A percentile compares a stretch with the other conserved stretches of the same genome.
phyloP scores from a whole-genome alignment of 2,888 invertebrate genomes.

The Rhaphigaster nebulosa region DNA sequence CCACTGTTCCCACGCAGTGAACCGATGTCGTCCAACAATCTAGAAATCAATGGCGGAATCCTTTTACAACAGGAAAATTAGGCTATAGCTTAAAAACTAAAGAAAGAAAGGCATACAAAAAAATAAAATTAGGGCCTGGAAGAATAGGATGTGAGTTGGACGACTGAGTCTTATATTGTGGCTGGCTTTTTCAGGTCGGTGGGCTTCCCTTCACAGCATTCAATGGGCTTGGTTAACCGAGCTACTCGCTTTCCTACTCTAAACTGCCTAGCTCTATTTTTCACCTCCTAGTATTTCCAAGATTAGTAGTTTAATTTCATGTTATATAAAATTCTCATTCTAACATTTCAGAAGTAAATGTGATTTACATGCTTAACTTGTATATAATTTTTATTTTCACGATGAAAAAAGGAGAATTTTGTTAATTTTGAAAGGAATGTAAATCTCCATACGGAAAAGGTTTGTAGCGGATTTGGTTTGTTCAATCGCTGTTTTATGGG shows the following conservation, averaged over 20 bases:
- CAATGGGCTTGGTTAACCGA: neutral
- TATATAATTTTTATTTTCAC: neutral
- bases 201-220: neutral
- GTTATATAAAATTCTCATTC: neutral
- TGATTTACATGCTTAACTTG: accelerated
- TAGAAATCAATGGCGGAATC: neutral
- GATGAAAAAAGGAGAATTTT: neutral
- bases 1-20: too few species aligned
- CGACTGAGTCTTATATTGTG: neutral
- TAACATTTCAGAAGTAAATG: neutral
- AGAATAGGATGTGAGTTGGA: constrained; percentile 26
- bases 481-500: constrained; percentile 28
- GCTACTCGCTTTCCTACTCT: neutral
- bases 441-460: neutral
- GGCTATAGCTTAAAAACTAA: neutral
- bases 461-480: neutral
- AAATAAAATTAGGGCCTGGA: neutral
- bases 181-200: constrained; percentile 15
- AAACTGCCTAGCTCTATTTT: neutral
- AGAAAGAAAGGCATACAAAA: neutral
- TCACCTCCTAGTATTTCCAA: neutral
- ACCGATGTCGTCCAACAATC: too few species aligned
- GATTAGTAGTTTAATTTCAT: too few species aligned
- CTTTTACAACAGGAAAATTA: neutral
- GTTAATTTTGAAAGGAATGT: neutral